These are phyloP conservation scores for Tiaroga cobitis DNA, from an alignment of 2,797 vertebrate species.

Conservation along the genomic window DNA sequence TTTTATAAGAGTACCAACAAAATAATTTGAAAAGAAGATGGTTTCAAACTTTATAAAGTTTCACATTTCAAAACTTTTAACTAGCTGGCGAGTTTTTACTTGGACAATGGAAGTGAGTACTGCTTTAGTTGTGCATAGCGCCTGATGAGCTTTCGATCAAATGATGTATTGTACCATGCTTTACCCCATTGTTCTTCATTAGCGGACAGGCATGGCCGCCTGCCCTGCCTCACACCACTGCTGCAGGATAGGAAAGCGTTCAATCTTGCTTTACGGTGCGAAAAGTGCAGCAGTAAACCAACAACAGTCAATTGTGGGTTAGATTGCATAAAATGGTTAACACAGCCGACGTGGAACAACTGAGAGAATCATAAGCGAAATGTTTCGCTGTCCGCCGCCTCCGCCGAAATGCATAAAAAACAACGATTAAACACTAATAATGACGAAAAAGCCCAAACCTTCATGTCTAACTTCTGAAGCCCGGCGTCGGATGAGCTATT, in stretches of 20 bases:
- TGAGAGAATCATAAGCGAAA: neutral
- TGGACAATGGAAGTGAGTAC: neutral
- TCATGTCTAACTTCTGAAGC: conserved; percentile 64
- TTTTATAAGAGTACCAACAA: neutral
- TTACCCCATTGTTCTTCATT: conserved; percentile 65
- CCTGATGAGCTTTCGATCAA: conserved; percentile 24
- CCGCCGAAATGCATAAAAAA: conserved; percentile 32
- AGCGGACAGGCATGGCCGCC: conserved; percentile 60
- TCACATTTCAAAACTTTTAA: conserved; percentile 28
- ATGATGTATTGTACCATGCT: conserved; percentile 57
- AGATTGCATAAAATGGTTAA: neutral
- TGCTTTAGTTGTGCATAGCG: neutral
- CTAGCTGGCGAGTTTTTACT: neutral
- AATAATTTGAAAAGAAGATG: neutral
- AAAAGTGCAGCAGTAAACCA: conserved; percentile 46
- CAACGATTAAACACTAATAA: conserved; percentile 34
- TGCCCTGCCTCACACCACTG: conserved; percentile 59
- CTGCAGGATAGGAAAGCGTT: conserved; percentile 31
- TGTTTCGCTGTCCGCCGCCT: neutral
- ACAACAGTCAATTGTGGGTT: conserved; percentile 8
- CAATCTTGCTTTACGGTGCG: conserved; percentile 35
- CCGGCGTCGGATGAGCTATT: conserved; percentile 57
- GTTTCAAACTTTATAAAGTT: conserved; percentile 34
- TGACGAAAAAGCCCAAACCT: conserved; percentile 61
- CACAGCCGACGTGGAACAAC: conserved; percentile 5